A percentile compares a stretch with the other conserved stretches of the same genome.
phyloP scores from a whole-genome alignment of 2,113 vertebrate species.

The Lasiurus borealis region DNA sequence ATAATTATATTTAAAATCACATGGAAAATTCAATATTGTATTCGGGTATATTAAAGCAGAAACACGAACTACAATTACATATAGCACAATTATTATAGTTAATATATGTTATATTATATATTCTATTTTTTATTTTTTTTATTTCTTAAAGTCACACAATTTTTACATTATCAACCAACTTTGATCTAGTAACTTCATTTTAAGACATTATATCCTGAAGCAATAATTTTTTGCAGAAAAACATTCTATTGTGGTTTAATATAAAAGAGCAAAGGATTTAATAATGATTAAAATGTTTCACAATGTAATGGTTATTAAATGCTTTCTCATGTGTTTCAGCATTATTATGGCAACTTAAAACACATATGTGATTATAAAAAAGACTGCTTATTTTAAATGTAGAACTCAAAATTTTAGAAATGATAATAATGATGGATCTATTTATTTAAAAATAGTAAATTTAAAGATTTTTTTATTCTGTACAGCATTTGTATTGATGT shows the following conservation, averaged over 20 bases:
- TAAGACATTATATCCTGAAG: constrained; percentile 7
- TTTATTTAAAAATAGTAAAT: neutral
- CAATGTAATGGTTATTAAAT: neutral
- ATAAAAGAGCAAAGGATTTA: constrained; percentile 27
- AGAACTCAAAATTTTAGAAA: constrained; percentile 1
- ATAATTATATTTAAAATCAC: neutral
- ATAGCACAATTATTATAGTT: neutral
- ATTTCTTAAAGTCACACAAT: neutral
- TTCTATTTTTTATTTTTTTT: neutral
- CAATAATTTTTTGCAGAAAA: neutral
- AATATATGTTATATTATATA: neutral
- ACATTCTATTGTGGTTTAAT: neutral
- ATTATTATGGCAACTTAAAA: neutral
- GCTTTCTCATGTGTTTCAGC: neutral
- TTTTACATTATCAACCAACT: neutral
- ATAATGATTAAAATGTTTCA: neutral
- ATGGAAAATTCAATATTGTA: neutral
- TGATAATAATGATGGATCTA: neutral
- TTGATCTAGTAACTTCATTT: neutral
- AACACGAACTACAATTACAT: neutral
- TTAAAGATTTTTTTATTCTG: neutral
- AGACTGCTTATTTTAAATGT: neutral
- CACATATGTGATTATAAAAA: neutral
- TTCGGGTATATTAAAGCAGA: neutral
- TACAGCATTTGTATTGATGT: neutral